These are phyloP conservation scores for Polydrusus pterygomalis DNA, from an alignment of 2,888 invertebrate genomes.

Conservation along the genomic window DNA sequence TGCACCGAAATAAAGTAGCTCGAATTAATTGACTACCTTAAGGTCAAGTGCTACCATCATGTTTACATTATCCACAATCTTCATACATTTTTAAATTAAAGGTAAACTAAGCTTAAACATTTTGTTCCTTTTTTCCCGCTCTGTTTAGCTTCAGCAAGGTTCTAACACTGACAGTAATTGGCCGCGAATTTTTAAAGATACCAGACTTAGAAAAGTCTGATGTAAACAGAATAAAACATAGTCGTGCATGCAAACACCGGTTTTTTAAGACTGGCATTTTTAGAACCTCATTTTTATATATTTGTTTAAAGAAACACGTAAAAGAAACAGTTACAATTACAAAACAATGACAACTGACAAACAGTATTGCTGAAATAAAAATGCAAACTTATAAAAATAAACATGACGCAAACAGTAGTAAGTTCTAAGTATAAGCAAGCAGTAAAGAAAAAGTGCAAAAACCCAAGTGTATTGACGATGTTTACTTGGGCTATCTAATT, in stretches of 20 bases:
- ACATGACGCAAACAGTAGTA: conserved; percentile 25
- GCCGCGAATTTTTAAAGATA: conserved; percentile 61
- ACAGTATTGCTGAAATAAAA: conserved; percentile 15
- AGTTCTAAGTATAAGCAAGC: neutral
- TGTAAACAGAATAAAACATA: conserved; percentile 47
- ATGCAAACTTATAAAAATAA: conserved; percentile 32
- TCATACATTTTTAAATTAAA: conserved; percentile 14
- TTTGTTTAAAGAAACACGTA: conserved; percentile 11
- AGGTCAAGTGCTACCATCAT: conserved; percentile 19
- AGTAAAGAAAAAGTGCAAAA: conserved; percentile 29
- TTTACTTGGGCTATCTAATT: neutral
- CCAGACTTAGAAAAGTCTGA: conserved; percentile 47
- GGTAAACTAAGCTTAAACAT: conserved; percentile 24
- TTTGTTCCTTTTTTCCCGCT: conserved; percentile 38
- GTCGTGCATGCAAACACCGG: conserved; percentile 20
- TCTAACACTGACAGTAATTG: conserved; percentile 60
- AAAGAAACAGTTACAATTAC: conserved; percentile 1
- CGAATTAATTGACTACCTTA: neutral
- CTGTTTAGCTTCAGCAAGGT: conserved; percentile 54
- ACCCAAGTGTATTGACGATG: conserved; percentile 17
- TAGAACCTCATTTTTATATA: neutral
- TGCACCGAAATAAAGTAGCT: conserved; percentile 25
- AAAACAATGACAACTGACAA: conserved; percentile 14
- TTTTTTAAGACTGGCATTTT: conserved; percentile 21
- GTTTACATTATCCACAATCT: conserved; percentile 21